Evolutionary conservation across 2,113 vertebrate species (phyloP), one percentile per base, ranked within the genome.

Genomic region (Ameiurus melas): DNA sequence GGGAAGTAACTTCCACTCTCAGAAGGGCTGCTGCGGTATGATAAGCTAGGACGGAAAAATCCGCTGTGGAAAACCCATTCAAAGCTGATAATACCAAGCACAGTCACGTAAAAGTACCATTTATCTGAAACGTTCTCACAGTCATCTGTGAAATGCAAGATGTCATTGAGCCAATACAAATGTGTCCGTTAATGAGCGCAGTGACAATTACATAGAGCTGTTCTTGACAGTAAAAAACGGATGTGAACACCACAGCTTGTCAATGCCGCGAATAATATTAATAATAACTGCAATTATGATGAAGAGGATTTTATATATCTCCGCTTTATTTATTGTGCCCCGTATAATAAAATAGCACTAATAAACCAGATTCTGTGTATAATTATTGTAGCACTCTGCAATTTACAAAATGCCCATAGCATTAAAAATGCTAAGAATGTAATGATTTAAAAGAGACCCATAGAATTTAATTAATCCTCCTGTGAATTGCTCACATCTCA

Each of bases 381-480:
- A 95, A 96, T 95, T 96, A 94, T 93, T 94, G 91, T 90, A 95
- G 94, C 92, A 92, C 94, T 94, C 91, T 90, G 93, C 93, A 91
- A 93, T 93, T 95, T 94, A 91, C 92, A 95, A 85, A 95, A 93
- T 92, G 93, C 93, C 94, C 92, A 92, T 90, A 94, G 94, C 90
- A 90, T 89, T 93, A 94, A 92, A 92, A 90, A 92, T 91, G 91
- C 90, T 90, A 58, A 73, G 60, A 85, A 85, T 84, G 73, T 82
- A 84, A 84, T 86, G 90, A 94, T 94, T 94, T 93, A 93, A 94
- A 95, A 92, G 91, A 91, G 92, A 93, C 93, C 93, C 89, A 91
- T 92, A 93, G 92, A 92, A 92, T 90, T 95, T 95, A 95, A 95
- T 96, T 94, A 95, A 96, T 95, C 93, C 95, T 95, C 94, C 91